Evolutionary conservation across 2,113 vertebrate species (phyloP).

Genomic region (Aspiorhynchus laticeps): DNA sequence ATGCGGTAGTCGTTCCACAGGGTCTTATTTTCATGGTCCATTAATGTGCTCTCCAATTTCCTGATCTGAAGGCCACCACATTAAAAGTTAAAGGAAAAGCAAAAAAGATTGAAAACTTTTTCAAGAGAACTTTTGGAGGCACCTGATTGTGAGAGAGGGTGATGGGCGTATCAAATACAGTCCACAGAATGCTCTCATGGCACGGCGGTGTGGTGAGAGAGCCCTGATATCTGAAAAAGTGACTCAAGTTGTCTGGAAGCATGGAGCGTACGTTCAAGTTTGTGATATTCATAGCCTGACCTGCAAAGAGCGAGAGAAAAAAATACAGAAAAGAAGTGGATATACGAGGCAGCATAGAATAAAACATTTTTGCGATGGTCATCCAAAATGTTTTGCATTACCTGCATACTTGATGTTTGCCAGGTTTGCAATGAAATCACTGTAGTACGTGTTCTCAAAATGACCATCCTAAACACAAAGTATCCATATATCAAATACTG

Average conservation of each 20-base stretch:
- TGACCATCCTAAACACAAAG: constrained; percentile 76
- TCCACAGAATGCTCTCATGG: constrained; percentile 87
- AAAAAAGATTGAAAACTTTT: neutral
- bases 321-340: neutral
- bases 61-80: constrained; percentile 67
- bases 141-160: constrained; percentile 86
- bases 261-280: constrained; percentile 81
- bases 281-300: constrained; percentile 76
- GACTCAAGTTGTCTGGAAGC: constrained; percentile 83
- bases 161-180: constrained; percentile 83
- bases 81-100: neutral
- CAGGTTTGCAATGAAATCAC: constrained; percentile 83
- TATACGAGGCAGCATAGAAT: neutral
- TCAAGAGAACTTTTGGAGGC: neutral
- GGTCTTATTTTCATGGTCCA: constrained; percentile 82
- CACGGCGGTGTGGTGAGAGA: constrained; percentile 89
- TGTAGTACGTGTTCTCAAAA: constrained; percentile 92
- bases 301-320: constrained; percentile 61
- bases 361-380: neutral
- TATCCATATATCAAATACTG: too few species aligned
- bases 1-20: constrained; percentile 84
- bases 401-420: constrained; percentile 81
- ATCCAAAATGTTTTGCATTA: constrained; percentile 61
- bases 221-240: constrained; percentile 87
- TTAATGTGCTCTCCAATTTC: constrained; percentile 82